Evolutionary conservation across 2,113 vertebrate species (phyloP).

Genomic region (Azemiops feae): DNA sequence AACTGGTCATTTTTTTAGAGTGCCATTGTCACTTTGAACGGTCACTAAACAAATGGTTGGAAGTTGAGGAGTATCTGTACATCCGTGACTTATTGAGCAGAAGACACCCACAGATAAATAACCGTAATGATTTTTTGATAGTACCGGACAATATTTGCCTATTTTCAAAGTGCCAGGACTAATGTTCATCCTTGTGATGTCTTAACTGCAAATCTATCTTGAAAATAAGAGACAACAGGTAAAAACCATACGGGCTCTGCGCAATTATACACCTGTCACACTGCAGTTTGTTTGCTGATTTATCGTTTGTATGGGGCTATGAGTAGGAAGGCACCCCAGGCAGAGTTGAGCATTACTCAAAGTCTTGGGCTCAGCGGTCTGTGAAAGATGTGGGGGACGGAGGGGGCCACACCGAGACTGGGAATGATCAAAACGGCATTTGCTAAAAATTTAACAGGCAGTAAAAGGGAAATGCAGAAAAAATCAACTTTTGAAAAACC

Average conservation of each 20-base stretch:
- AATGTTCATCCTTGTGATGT: accelerated
- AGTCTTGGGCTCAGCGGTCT: neutral
- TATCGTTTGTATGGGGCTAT: neutral
- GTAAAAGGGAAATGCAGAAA: neutral
- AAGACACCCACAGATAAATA: neutral
- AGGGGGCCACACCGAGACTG: neutral
- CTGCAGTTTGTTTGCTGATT: neutral
- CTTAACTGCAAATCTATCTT: constrained; percentile 6
- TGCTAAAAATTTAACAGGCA: neutral
- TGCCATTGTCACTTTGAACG: too few relatives aligned
- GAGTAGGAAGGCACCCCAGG: neutral
- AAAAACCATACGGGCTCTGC: constrained; percentile 9
- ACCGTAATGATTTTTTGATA: neutral
- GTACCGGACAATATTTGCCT: too few relatives aligned
- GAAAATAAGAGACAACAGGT: constrained; percentile 8
- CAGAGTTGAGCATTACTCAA: constrained; percentile 17
- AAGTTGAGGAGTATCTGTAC: neutral
- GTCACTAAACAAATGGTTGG: too few relatives aligned
- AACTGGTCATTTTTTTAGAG: too few relatives aligned
- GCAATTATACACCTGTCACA: neutral
- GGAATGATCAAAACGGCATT: accelerated
- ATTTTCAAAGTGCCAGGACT: neutral
- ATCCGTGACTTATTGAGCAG: neutral
- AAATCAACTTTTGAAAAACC: constrained; percentile 1
- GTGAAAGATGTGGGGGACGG: neutral